These are phyloP conservation scores for Neostethus bicornis DNA, from an alignment of 2,797 vertebrate genomes.

Conservation along the genomic window DNA sequence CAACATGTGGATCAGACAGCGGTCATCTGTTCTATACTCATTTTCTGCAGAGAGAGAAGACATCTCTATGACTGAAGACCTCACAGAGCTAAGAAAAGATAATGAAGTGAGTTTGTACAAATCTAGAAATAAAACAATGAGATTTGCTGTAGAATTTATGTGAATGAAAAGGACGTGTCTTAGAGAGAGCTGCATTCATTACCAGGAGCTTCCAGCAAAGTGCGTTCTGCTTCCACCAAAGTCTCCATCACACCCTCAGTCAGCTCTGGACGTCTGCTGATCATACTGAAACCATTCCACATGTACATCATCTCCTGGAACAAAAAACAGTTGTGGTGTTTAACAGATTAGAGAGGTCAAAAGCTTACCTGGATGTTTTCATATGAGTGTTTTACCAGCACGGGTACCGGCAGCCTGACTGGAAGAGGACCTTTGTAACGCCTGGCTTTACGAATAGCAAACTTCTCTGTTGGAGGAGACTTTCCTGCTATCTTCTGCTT, in stretches of 20 bases:
- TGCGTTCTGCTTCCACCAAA: constrained; percentile 77
- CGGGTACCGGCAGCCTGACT: constrained; percentile 78
- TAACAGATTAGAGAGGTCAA: neutral
- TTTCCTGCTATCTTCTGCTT: constrained; percentile 91
- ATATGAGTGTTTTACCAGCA: constrained; percentile 75
- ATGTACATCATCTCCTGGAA: constrained; percentile 91
- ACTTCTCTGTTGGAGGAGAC: constrained; percentile 88
- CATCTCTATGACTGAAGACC: neutral
- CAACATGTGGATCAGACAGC: constrained; percentile 80
- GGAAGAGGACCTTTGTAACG: constrained; percentile 78
- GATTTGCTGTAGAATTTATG: too few relatives aligned
- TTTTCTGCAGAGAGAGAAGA: constrained; percentile 67
- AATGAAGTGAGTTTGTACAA: too few relatives aligned
- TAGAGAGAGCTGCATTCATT: constrained; percentile 32
- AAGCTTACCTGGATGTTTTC: neutral
- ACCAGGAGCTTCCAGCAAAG: constrained; percentile 78
- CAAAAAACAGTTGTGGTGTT: neutral
- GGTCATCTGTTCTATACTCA: constrained; percentile 78
- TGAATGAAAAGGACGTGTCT: too few relatives aligned
- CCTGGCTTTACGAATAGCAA: constrained; percentile 85
- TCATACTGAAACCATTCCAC: constrained; percentile 89
- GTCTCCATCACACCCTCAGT: constrained; percentile 82
- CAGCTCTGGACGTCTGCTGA: constrained; percentile 79
- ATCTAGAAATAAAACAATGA: too few relatives aligned
- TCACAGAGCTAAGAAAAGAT: neutral